Conservation (phyloP, 2,888 invertebrate genomes). For the Ferrisia virgata region DNA sequence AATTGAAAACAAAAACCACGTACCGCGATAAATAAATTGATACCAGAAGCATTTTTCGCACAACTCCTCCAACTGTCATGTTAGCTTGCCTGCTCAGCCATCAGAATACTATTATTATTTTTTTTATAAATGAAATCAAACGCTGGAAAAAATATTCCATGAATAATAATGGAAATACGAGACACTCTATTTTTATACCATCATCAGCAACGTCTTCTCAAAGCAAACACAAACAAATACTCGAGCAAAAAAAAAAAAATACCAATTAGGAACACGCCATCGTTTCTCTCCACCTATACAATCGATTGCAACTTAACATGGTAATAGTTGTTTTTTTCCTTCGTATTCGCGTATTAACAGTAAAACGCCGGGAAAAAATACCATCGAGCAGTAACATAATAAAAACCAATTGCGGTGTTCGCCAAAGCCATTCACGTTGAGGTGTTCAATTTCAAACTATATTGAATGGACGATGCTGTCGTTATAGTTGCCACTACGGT, state of each 20-base stretch:
- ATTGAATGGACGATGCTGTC: background rate
- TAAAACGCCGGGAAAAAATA: background rate
- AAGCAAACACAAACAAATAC: background rate
- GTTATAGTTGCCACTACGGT: background rate
- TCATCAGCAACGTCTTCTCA: background rate
- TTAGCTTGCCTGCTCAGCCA: background rate
- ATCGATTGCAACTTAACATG: background rate
- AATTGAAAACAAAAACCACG: background rate
- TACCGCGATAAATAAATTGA: background rate
- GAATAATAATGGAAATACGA: background rate
- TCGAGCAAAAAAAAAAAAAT: background rate
- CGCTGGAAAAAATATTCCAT: background rate
- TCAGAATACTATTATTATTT: background rate
- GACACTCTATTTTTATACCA: background rate
- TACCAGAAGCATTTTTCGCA: background rate
- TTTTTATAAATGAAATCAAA: background rate
- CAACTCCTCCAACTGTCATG: background rate
- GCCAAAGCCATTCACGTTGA: background rate
- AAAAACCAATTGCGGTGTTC: background rate
- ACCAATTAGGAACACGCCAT: background rate
- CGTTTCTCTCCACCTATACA: background rate
- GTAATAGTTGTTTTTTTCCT: background rate
- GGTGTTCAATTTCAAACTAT: background rate
- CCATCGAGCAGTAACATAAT: background rate
- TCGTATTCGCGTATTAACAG: too few relatives aligned